Conservation (phyloP, 92 coral and sea anemone species). For the Porites rus region DNA sequence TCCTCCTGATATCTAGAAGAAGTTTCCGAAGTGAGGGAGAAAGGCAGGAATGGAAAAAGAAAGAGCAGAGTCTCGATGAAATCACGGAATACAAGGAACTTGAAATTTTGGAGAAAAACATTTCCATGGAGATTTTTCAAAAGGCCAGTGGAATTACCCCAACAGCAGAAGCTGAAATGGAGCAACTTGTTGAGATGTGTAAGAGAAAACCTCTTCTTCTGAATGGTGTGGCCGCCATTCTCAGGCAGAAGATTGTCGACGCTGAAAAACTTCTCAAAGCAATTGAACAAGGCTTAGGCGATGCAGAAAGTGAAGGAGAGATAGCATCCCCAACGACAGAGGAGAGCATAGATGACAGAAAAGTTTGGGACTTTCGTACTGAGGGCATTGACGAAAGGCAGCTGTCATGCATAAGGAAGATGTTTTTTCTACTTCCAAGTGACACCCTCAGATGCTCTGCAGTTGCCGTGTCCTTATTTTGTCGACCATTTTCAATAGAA, state of each 20-base stretch:
- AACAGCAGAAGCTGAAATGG: background rate
- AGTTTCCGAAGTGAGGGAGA: background rate
- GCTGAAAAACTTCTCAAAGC: background rate
- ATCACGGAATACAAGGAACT: slow-evolving; percentile 1
- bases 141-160: background rate
- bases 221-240: slow-evolving; percentile 18
- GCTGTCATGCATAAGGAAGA: slow-evolving; percentile 10
- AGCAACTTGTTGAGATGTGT: slow-evolving; percentile 30
- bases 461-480: slow-evolving; percentile 18
- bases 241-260: background rate
- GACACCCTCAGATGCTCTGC: slow-evolving; percentile 9
- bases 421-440: slow-evolving; percentile 31
- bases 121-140: slow-evolving; percentile 23
- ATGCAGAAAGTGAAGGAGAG: background rate
- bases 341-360: background rate
- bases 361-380: background rate
- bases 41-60: background rate
- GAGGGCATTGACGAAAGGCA: slow-evolving; percentile 14
- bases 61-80: background rate
- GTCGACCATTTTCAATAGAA: slow-evolving; percentile 30
- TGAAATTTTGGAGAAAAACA: background rate
- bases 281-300: background rate
- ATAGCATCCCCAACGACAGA: background rate
- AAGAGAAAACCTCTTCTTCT: slow-evolving; percentile 48
- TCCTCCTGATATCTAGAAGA: background rate